A percentile compares a stretch with the other conserved stretches of the same genome.
Evolutionary conservation across 2,888 invertebrate genomes (phyloP).

Genomic region (Orchesella flavescens): DNA sequence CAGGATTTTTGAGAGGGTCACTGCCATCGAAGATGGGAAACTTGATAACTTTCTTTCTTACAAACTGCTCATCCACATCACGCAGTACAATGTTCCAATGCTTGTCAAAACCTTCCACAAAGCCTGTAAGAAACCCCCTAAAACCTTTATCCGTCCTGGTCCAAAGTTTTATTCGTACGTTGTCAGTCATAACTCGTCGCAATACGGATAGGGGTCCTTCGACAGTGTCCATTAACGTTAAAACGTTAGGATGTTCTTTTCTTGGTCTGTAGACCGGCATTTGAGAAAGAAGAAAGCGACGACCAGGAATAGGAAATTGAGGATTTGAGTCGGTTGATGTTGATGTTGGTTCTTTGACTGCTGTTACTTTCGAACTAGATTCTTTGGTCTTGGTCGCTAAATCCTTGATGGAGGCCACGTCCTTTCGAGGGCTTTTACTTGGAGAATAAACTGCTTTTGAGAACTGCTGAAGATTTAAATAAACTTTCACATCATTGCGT

Average conservation of each 20-base stretch:
- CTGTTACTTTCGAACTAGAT: not conserved
- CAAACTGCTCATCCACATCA: slow-evolving; percentile 88
- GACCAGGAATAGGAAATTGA: slow-evolving; percentile 69
- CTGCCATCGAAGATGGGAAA: slow-evolving; percentile 48
- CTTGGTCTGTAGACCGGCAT: slow-evolving; percentile 66
- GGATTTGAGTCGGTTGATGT: slow-evolving; percentile 8
- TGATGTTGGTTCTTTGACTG: slow-evolving; percentile 15
- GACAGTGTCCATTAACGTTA: slow-evolving; percentile 65
- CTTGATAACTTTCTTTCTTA: slow-evolving; percentile 76
- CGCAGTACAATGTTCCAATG: slow-evolving; percentile 92
- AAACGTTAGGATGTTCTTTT: slow-evolving; percentile 65
- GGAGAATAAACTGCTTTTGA: slow-evolving; percentile 58
- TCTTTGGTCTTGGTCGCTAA: not conserved
- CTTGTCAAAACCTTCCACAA: slow-evolving; percentile 90
- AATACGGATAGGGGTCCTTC: slow-evolving; percentile 64
- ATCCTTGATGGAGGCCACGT: not conserved
- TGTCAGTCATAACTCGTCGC: slow-evolving; percentile 56
- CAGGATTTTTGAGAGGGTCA: not conserved
- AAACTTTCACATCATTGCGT: slow-evolving; percentile 30
- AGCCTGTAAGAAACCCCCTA: slow-evolving; percentile 86
- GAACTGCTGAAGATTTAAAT: slow-evolving; percentile 61
- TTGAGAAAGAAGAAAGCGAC: slow-evolving; percentile 70
- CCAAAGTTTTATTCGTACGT: slow-evolving; percentile 78
- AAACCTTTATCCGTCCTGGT: slow-evolving; percentile 83
- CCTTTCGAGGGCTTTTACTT: slow-evolving; percentile 47